These are phyloP conservation scores for Brachionus koreanus DNA, from an alignment of 1,140 invertebrate species.

Conservation along the genomic window DNA sequence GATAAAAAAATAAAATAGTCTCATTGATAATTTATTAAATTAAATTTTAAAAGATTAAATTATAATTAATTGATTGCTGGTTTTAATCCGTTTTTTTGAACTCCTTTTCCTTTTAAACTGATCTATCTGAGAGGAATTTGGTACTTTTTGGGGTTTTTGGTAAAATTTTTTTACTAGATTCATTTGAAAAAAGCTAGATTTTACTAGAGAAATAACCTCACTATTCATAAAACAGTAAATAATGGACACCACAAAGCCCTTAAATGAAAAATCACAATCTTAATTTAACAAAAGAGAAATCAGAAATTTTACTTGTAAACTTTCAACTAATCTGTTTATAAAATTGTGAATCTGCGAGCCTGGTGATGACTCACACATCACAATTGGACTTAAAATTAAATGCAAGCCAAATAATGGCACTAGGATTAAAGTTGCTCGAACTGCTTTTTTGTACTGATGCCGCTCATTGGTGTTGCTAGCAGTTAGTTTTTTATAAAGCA, in stretches of 20 bases:
- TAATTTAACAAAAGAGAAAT: neutral
- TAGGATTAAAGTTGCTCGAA: conserved; percentile 25
- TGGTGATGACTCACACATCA: conserved; percentile 35
- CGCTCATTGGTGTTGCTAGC: neutral
- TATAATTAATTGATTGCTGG: neutral
- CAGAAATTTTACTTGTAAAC: conserved; percentile 17
- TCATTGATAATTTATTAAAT: too few species aligned
- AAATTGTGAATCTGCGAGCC: conserved; percentile 13
- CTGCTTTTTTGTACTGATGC: conserved; percentile 36
- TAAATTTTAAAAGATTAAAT: neutral
- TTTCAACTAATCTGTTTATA: conserved; percentile 31
- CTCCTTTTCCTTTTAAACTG: neutral
- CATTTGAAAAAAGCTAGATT: neutral
- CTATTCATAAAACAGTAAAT: conserved; percentile 39
- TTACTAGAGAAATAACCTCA: neutral
- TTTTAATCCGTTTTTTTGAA: neutral
- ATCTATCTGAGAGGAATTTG: neutral
- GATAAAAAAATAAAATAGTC: too few species aligned
- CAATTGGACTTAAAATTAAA: conserved; percentile 16
- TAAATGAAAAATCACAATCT: neutral
- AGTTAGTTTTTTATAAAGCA: conserved; percentile 19
- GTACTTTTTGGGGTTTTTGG: neutral
- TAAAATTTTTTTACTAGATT: neutral
- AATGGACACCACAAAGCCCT: conserved; percentile 22
- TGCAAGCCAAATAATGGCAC: conserved; percentile 38